phyloP scores from a whole-genome alignment of 1,140 invertebrate species.

The Lepidurus packardi region DNA sequence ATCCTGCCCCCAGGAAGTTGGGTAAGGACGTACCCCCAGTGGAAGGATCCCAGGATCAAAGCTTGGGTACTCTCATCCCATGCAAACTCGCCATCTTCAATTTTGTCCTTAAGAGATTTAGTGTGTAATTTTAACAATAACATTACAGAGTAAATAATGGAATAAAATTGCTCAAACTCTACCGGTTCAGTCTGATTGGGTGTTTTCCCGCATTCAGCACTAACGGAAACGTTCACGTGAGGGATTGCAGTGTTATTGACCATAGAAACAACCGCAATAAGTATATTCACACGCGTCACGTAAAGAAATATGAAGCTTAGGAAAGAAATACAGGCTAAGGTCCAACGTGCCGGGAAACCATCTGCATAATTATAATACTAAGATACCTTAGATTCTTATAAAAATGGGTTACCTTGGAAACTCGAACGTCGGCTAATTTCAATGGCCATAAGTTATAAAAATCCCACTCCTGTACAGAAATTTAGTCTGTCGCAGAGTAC shows the following conservation, averaged over 20 bases:
- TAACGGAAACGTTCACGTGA: slow-evolving; percentile 23
- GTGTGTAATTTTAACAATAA: no score
- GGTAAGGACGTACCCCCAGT: slow-evolving; percentile 46
- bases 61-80: slow-evolving; percentile 43
- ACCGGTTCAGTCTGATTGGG: not conserved
- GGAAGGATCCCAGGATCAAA: slow-evolving; percentile 45
- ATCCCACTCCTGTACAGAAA: no score
- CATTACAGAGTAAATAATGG: no score
- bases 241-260: slow-evolving; percentile 43
- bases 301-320: slow-evolving; percentile 82
- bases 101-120: not conserved
- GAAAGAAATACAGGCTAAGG: slow-evolving; percentile 75
- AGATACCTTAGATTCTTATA: no score
- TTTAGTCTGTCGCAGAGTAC: no score
- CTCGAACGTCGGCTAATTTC: no score
- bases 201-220: slow-evolving; percentile 27
- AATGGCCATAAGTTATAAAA: no score
- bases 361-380: not conserved
- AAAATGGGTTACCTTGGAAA: no score
- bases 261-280: slow-evolving; percentile 84
- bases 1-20: slow-evolving; percentile 48
- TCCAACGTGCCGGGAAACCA: slow-evolving; percentile 63
- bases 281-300: slow-evolving; percentile 78
- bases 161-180: no score
- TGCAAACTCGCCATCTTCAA: slow-evolving; percentile 38